A percentile compares a stretch with the other conserved stretches of the same genome.
These are phyloP conservation scores for Saturnia pavonia DNA, from an alignment of 2,888 invertebrate genomes.

Conservation along the genomic window DNA sequence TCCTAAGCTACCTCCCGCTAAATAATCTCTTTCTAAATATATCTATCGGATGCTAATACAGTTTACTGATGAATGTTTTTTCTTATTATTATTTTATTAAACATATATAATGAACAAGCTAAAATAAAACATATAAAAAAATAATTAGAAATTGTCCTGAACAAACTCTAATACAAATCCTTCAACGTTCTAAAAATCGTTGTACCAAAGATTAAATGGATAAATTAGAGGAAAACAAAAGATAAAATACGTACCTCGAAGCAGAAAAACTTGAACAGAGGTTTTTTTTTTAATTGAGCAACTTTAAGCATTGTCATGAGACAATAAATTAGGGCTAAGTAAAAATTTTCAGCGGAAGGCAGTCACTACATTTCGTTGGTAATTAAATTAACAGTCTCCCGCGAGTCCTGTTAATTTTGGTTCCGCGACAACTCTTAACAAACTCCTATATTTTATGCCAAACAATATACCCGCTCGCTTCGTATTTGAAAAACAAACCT, in stretches of 20 bases:
- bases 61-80: too few species aligned
- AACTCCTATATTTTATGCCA: conserved; percentile 16
- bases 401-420: conserved; percentile 16
- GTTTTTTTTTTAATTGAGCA: conserved; percentile 6
- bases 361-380: neutral
- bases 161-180: neutral
- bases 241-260: neutral
- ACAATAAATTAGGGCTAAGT: conserved; percentile 10
- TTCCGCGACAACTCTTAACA: conserved; percentile 14
- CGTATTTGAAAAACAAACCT: neutral
- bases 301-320: conserved; percentile 14
- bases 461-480: conserved; percentile 2
- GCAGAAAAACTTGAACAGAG: neutral
- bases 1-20: too few species aligned
- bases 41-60: too few species aligned
- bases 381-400: conserved; percentile 15
- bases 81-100: too few species aligned
- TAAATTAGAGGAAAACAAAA: neutral
- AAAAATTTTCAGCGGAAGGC: conserved; percentile 3
- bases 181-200: neutral
- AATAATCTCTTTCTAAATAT: too few species aligned
- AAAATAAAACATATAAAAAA: too few species aligned
- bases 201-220: too few species aligned
- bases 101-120: too few species aligned
- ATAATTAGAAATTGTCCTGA: too few species aligned